Evolutionary conservation across 2,797 vertebrate genomes (phyloP), one percentile per base, ranked within the genome.

Genomic region (Acanthurus lineatus): DNA sequence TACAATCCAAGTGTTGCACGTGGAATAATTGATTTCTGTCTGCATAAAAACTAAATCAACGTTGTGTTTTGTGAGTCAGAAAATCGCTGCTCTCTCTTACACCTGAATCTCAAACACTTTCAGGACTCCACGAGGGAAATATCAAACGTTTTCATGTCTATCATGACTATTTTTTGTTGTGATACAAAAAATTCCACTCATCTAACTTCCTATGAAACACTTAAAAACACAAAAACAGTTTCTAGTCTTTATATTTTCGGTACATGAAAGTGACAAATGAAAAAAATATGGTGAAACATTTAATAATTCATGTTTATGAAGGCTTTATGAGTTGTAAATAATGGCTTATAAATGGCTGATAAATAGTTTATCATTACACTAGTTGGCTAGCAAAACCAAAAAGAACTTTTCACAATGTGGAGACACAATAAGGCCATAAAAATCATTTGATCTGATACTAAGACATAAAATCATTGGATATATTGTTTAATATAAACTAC

Each of bases 21-120:
- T 82, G 80, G 28, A 32, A 4, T 65, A 82, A 88, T 42, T 80
- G 82, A 87, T 78, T 70, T 65, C 22, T 14, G 57, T 58, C 64
- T 9, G 15, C 72, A 69, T 69, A 77, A 84, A 83, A 85, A 76
- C 48, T 20, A 77, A 87, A 71, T 68, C 69, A 32, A 64, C 16
- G 10, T 25, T 76, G 40, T 74, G 79, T 77, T 53, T 77, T 47
- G 59, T 0, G 0, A 35, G 52, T 44, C 48, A 62, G 44, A 66
- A 65, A 71, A 71, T 63, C 69, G 22, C n/a, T 25, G 52, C 52
- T 51, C 64, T 58, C 6, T 65, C 14, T 32, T 32, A 32, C 28
- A 5, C 28, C 28, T 32, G 28, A 32, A 32, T 3, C 28, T 32
- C 28, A 32, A 32, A 32, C 28, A 32, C 28, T 32, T 3, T 4